Percentiles rank a stretch among this genome's conserved stretches.
phyloP scores from a whole-genome alignment of 2,888 invertebrate species.

The Stenchaetothrips biformis region DNA sequence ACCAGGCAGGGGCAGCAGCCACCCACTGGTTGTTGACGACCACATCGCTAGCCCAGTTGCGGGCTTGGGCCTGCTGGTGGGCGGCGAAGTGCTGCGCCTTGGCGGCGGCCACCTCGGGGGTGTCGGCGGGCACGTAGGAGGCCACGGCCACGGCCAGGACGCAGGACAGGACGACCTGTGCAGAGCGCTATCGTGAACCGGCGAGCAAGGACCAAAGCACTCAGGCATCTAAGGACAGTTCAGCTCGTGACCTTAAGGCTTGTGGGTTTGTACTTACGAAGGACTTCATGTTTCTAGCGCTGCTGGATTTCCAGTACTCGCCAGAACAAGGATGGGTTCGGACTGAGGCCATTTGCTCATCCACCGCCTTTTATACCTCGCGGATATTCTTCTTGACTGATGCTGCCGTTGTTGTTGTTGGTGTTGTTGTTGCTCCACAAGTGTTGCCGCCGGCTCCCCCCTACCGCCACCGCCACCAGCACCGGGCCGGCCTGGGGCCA shows the following conservation, averaged over 20 bases:
- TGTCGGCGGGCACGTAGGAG: conserved; percentile 21
- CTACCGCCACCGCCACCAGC: not conserved
- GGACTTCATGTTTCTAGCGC: conserved; percentile 22
- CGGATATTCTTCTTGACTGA: conserved; percentile 4
- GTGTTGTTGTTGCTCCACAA: conserved; percentile 15
- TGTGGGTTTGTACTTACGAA: not conserved
- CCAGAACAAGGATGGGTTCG: not conserved
- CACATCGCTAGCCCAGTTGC: conserved; percentile 19
- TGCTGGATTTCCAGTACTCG: conserved; percentile 19
- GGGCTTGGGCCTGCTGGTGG: not conserved
- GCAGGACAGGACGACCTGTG: conserved; percentile 7
- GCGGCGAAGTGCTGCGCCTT: conserved; percentile 19
- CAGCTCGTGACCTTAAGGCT: not conserved
- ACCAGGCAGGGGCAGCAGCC: conserved; percentile 3
- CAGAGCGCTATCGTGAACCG: not conserved
- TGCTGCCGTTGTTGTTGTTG: conserved; percentile 7
- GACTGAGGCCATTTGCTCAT: conserved; percentile 17
- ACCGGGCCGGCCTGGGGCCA: not conserved
- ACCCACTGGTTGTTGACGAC: conserved; percentile 20
- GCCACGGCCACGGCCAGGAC: conserved; percentile 21
- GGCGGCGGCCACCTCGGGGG: conserved; percentile 23
- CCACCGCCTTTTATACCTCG: conserved; percentile 13
- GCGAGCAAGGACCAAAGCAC: not conserved
- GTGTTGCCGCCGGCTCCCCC: conserved; percentile 3
- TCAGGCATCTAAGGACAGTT: not conserved